Evolutionary conservation across 2,113 vertebrate species (phyloP).

Genomic region (Vanacampus margaritifer): DNA sequence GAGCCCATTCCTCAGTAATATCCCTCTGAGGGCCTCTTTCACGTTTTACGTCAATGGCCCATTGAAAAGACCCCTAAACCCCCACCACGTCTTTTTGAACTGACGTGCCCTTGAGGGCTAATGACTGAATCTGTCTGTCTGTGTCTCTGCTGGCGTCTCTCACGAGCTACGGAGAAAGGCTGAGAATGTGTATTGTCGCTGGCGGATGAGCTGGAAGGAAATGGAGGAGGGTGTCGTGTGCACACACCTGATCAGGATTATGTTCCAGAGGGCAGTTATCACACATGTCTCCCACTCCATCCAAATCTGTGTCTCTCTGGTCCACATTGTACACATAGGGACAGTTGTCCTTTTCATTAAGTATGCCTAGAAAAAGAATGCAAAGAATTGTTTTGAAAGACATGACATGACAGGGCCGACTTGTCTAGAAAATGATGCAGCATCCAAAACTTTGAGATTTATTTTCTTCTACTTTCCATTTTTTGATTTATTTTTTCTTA

Average conservation of each 20-base stretch:
- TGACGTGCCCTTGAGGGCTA: constrained; percentile 58
- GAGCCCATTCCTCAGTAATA: constrained; percentile 66
- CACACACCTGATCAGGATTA: constrained; percentile 94
- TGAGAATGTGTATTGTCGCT: constrained; percentile 43
- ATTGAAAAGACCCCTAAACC: constrained; percentile 61
- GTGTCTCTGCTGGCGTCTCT: neutral
- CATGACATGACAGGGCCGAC: too few species aligned
- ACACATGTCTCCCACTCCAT: constrained; percentile 97
- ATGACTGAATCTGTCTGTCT: constrained; percentile 19
- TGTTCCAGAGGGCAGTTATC: constrained; percentile 98
- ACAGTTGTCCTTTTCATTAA: constrained; percentile 96
- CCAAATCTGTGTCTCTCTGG: constrained; percentile 92
- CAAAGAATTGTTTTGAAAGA: neutral
- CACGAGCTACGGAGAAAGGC: constrained; percentile 38
- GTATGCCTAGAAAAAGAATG: constrained; percentile 76
- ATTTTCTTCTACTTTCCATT: too few species aligned
- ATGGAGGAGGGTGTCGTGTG: constrained; percentile 11
- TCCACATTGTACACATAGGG: constrained; percentile 96
- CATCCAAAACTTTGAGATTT: too few species aligned
- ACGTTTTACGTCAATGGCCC: constrained; percentile 58
- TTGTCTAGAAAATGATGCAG: too few species aligned
- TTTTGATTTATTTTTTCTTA: too few species aligned
- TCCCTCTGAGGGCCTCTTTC: constrained; percentile 56
- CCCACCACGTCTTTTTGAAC: constrained; percentile 59
- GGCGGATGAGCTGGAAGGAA: constrained; percentile 50